Conservation (phyloP, 1,140 invertebrate species). For the Aradophagus sp. region DNA sequence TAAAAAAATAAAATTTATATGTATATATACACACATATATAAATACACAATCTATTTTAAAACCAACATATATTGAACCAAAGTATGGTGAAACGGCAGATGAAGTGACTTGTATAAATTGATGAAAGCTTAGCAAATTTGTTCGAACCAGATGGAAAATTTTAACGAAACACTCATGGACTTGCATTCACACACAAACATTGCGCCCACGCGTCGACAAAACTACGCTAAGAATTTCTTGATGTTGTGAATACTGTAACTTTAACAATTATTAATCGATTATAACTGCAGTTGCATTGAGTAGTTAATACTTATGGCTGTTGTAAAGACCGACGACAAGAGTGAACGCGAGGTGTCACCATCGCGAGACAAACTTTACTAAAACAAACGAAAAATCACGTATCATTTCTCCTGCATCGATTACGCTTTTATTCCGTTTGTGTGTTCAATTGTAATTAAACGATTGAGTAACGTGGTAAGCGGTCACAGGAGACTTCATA, state of each 20-base stretch:
- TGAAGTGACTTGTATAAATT: too few species aligned
- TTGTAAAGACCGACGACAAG: conserved; percentile 13
- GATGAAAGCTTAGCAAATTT: conserved; percentile 11
- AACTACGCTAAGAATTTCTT: conserved; percentile 65
- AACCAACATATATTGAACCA: too few species aligned
- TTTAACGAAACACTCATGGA: conserved; percentile 33
- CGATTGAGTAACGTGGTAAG: too few species aligned
- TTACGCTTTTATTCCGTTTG: conserved; percentile 13
- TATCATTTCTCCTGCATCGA: conserved; percentile 25
- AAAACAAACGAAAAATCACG: conserved; percentile 16
- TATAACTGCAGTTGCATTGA: conserved; percentile 66
- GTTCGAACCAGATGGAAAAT: conserved; percentile 16
- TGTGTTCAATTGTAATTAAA: too few species aligned
- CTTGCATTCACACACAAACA: conserved; percentile 53
- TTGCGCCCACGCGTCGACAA: conserved; percentile 51
- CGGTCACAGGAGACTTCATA: too few species aligned
- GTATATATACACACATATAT: too few species aligned
- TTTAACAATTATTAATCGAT: conserved; percentile 67
- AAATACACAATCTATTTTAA: too few species aligned
- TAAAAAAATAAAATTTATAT: neutral
- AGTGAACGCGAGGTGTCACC: conserved; percentile 19
- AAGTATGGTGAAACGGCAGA: too few species aligned
- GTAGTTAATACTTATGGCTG: conserved; percentile 59
- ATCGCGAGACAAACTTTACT: conserved; percentile 3
- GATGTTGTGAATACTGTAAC: conserved; percentile 71